phyloP scores from a whole-genome alignment of 2,888 invertebrate genomes.

The Petrolisthes manimaculis region DNA sequence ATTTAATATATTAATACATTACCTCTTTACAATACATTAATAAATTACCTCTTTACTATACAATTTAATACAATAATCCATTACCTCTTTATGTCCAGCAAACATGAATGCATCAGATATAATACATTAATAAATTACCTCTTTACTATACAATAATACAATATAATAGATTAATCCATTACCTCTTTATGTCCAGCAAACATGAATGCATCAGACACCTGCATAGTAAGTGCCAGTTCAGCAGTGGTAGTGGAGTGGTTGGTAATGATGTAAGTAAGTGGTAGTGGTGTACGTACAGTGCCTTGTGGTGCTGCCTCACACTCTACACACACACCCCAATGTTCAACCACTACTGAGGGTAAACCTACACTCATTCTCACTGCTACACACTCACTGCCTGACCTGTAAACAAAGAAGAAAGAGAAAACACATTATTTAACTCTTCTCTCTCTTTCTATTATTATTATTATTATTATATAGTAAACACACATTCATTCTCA shows the following conservation, averaged over 20 bases:
- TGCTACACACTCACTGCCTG: constrained; percentile 26
- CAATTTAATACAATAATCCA: no score
- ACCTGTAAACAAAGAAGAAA: not conserved
- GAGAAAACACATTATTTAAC: no score
- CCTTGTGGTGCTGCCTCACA: constrained; percentile 55
- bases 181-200: constrained; percentile 87
- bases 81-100: no score
- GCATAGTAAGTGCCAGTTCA: constrained; percentile 81
- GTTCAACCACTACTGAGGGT: constrained; percentile 52
- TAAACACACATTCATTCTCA: constrained; percentile 53
- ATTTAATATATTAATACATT: no score
- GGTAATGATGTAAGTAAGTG: constrained; percentile 79
- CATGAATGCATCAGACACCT: constrained; percentile 91
- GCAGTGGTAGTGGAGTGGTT: constrained; percentile 81
- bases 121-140: no score
- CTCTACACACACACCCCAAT: constrained; percentile 56
- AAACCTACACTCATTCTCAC: constrained; percentile 58
- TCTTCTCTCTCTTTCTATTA: no score
- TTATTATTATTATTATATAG: constrained; percentile 21
- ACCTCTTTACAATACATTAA: no score
- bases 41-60: no score
- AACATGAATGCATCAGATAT: no score
- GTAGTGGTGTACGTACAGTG: constrained; percentile 66
- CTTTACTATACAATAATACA: not conserved
- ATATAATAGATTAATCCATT: no score